These are phyloP conservation scores for Umimayanthus kanabou DNA, from an alignment of 92 coral and sea anemone species.

Conservation along the genomic window DNA sequence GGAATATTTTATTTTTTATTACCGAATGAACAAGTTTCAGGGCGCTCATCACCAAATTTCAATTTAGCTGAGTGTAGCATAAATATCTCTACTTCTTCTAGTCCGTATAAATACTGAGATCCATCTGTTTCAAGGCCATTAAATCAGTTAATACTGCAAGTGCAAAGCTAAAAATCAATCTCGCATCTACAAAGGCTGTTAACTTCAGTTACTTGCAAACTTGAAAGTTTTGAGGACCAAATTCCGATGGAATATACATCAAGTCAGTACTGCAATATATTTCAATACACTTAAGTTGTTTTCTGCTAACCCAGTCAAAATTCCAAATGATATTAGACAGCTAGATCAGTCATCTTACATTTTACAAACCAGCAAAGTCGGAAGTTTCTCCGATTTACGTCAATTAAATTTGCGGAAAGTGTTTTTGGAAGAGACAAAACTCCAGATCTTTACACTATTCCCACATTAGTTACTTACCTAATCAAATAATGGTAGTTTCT, in stretches of 20 bases:
- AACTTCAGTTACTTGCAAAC: too few species aligned
- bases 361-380: too few species aligned
- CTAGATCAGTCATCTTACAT: background rate
- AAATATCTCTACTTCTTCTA: too few species aligned
- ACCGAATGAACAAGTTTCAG: too few species aligned
- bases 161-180: background rate
- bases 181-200: background rate
- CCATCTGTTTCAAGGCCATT: background rate
- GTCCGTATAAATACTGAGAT: background rate
- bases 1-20: too few species aligned
- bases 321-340: background rate
- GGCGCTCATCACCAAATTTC: too few species aligned
- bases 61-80: too few species aligned
- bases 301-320: background rate
- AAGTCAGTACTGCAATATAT: background rate
- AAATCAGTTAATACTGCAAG: background rate
- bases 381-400: too few species aligned
- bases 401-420: too few species aligned
- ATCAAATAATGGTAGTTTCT: background rate
- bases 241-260: background rate
- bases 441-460: background rate
- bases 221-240: background rate
- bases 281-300: background rate
- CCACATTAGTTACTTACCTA: conserved; percentile 20
- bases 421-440: background rate